phyloP scores from a whole-genome alignment of 2,113 vertebrate genomes.

The Xenopus borealis region DNA sequence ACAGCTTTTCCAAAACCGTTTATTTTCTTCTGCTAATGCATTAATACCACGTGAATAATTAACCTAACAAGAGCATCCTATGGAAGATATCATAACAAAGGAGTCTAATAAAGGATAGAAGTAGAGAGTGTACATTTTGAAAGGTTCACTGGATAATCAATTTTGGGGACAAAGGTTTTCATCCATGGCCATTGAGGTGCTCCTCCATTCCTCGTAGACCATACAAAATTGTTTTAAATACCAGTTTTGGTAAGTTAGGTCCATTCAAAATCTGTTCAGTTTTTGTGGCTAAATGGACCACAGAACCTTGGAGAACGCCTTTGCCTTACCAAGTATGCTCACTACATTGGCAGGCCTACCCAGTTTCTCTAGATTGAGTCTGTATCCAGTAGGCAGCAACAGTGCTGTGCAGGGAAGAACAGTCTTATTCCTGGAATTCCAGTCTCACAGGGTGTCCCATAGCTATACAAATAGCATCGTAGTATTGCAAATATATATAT shows the following conservation, averaged over 20 bases:
- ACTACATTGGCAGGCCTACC: neutral
- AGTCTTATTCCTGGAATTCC: neutral
- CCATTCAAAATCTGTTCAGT: neutral
- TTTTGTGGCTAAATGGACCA: neutral
- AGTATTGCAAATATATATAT: no score
- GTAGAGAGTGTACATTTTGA: conserved; percentile 29
- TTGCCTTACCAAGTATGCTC: neutral
- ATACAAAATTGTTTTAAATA: neutral
- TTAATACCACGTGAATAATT: conserved; percentile 38
- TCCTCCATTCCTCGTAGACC: neutral
- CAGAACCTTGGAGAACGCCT: neutral
- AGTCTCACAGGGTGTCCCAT: no score
- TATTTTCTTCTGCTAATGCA: conserved; percentile 43
- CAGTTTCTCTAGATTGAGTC: neutral
- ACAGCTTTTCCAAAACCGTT: conserved; percentile 8
- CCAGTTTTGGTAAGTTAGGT: neutral
- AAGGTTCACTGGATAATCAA: conserved; percentile 13
- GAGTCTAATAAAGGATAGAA: conserved; percentile 26
- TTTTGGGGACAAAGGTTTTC: neutral
- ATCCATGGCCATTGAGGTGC: neutral
- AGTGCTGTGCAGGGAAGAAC: neutral
- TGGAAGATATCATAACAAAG: conserved; percentile 34
- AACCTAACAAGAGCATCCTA: conserved; percentile 39
- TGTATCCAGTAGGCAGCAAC: neutral
- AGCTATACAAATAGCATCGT: no score